phyloP scores from a whole-genome alignment of 2,797 vertebrate genomes.

The Dromococcyx pavoninus region DNA sequence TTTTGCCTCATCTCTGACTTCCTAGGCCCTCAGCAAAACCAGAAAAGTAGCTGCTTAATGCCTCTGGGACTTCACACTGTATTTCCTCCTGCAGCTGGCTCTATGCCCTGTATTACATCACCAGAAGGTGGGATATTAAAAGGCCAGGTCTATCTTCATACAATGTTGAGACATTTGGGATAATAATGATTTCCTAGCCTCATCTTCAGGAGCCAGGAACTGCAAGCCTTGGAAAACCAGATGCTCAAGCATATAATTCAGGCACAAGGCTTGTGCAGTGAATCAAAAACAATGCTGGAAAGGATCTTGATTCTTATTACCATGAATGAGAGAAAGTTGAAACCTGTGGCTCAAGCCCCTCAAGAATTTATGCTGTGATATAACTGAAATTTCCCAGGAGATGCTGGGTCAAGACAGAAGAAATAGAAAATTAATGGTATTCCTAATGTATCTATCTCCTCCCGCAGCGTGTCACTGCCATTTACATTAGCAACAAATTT shows the following conservation, averaged over 20 bases:
- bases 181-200: neutral
- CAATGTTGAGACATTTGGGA: neutral
- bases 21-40: neutral
- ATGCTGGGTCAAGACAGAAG: neutral
- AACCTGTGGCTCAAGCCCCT: neutral
- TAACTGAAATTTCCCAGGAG: neutral
- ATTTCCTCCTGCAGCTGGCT: neutral
- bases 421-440: neutral
- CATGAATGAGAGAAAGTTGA: neutral
- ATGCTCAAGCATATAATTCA: neutral
- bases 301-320: neutral
- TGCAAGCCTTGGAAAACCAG: neutral
- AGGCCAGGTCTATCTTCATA: neutral
- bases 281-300: neutral
- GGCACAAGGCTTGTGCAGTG: neutral
- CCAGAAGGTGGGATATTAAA: neutral
- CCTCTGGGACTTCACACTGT: neutral
- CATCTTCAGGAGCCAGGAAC: neutral
- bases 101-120: neutral
- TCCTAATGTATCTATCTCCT: neutral
- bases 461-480: neutral
- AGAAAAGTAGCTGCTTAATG: neutral
- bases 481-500: neutral
- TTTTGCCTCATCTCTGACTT: neutral
- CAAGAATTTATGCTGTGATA: neutral